A percentile compares a stretch with the other conserved stretches of the same genome.
phyloP scores from a whole-genome alignment of 1,140 invertebrate species.

The Copidosoma floridanum region DNA sequence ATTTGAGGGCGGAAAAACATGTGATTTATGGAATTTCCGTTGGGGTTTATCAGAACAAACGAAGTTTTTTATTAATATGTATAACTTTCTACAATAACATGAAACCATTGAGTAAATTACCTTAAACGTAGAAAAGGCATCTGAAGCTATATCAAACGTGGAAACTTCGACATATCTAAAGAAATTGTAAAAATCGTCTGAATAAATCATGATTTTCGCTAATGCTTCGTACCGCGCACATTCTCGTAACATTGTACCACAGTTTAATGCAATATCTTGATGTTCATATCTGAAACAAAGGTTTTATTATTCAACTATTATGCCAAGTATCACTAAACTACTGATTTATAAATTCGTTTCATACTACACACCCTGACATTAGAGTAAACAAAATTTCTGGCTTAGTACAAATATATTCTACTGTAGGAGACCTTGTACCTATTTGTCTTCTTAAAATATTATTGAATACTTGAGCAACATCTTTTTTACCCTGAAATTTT shows the following conservation, averaged over 20 bases:
- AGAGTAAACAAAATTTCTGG: slow-evolving; percentile 96
- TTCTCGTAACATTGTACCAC: slow-evolving; percentile 98
- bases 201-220: slow-evolving; percentile 97
- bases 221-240: slow-evolving; percentile 96
- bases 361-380: slow-evolving; percentile 80
- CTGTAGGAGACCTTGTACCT: slow-evolving; percentile 94
- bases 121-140: slow-evolving; percentile 99
- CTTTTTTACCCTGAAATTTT: slow-evolving; percentile 84
- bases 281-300: slow-evolving; percentile 81
- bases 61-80: too few relatives aligned
- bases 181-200: slow-evolving; percentile 98
- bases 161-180: slow-evolving; percentile 99
- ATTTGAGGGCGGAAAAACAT: too few relatives aligned
- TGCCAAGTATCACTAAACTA: not conserved
- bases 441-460: slow-evolving; percentile 98
- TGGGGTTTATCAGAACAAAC: too few relatives aligned
- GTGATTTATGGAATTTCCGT: too few relatives aligned
- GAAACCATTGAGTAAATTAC: slow-evolving; percentile 62
- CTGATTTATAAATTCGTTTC: not conserved
- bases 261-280: slow-evolving; percentile 98
- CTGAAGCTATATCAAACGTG: slow-evolving; percentile 99
- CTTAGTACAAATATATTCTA: slow-evolving; percentile 98
- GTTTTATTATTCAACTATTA: slow-evolving; percentile 1
- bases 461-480: slow-evolving; percentile 99
- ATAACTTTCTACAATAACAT: too few relatives aligned